Conservation (phyloP, 1,140 invertebrate species). For the Dendroctonus ponderosae region DNA sequence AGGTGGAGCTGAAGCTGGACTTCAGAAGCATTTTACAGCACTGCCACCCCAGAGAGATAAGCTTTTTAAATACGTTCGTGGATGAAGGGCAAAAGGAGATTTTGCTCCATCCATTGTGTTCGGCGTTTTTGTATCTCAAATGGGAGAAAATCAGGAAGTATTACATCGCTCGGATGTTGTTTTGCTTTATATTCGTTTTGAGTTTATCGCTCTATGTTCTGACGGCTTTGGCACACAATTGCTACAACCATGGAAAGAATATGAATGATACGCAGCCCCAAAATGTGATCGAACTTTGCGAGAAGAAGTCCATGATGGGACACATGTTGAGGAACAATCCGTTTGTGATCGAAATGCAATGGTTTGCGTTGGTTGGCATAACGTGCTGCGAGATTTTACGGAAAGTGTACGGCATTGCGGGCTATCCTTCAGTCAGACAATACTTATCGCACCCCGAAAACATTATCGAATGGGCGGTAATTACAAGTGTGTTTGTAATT, state of each 20-base stretch:
- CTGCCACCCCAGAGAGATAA: constrained; percentile 74
- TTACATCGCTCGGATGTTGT: constrained; percentile 74
- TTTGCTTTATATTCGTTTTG: constrained; percentile 77
- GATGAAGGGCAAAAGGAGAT: constrained; percentile 82
- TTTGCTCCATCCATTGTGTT: constrained; percentile 76
- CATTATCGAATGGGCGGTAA: constrained; percentile 81
- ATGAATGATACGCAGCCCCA: constrained; percentile 66
- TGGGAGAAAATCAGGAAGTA: constrained; percentile 89
- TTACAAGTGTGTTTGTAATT: constrained; percentile 76
- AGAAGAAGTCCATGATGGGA: constrained; percentile 71
- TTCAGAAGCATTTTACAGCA: constrained; percentile 77
- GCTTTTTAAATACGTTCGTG: constrained; percentile 77
- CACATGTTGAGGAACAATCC: constrained; percentile 69
- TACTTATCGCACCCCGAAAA: constrained; percentile 82
- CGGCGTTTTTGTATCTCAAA: constrained; percentile 79
- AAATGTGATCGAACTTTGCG: constrained; percentile 59
- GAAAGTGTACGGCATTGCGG: constrained; percentile 73
- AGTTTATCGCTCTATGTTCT: constrained; percentile 75
- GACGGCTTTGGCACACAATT: constrained; percentile 73
- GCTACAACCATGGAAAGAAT: constrained; percentile 72
- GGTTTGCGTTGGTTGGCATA: constrained; percentile 72
- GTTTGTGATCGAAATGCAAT: constrained; percentile 72
- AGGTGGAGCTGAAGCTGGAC: constrained; percentile 78
- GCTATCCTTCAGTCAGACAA: constrained; percentile 71
- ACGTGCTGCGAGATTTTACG: constrained; percentile 73